These are phyloP conservation scores for Onthophagus taurus DNA, from an alignment of 1,140 invertebrate species.

Conservation along the genomic window DNA sequence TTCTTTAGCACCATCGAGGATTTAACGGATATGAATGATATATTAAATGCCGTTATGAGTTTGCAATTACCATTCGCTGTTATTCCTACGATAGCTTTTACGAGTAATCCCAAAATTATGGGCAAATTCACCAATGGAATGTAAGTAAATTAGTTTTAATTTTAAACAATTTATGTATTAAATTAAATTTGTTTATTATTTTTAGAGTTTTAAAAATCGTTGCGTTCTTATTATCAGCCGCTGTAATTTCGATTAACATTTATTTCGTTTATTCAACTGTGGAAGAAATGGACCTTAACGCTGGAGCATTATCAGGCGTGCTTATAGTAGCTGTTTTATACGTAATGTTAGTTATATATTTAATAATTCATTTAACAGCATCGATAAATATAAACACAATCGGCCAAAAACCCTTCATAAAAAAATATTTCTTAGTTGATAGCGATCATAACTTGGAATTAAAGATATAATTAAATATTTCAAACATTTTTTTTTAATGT, in stretches of 20 bases:
- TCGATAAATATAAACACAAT: constrained; percentile 1
- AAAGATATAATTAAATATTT: constrained; percentile 1
- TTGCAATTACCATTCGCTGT: constrained; percentile 77
- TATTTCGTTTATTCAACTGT: constrained; percentile 1
- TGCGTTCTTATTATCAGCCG: background rate
- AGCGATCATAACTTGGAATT: constrained; percentile 5
- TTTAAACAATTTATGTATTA: background rate
- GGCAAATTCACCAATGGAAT: constrained; percentile 69
- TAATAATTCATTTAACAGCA: constrained; percentile 1
- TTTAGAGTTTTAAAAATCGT: constrained; percentile 6
- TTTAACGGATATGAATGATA: constrained; percentile 77
- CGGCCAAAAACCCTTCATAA: constrained; percentile 3
- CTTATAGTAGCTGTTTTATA: constrained; percentile 2
- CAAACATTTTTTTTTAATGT: too few species aligned
- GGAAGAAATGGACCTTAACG: constrained; percentile 4
- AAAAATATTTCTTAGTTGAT: constrained; percentile 10
- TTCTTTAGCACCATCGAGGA: constrained; percentile 64
- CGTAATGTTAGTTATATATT: background rate
- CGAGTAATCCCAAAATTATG: constrained; percentile 72
- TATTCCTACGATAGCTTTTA: constrained; percentile 82
- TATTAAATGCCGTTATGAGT: constrained; percentile 85
- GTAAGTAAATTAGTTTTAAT: constrained; percentile 40
- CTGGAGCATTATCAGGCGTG: background rate
- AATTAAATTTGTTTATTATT: background rate
- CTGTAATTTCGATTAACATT: constrained; percentile 6